These are phyloP conservation scores for Triops longicaudatus DNA, from an alignment of 1,140 invertebrate species.

Conservation along the genomic window DNA sequence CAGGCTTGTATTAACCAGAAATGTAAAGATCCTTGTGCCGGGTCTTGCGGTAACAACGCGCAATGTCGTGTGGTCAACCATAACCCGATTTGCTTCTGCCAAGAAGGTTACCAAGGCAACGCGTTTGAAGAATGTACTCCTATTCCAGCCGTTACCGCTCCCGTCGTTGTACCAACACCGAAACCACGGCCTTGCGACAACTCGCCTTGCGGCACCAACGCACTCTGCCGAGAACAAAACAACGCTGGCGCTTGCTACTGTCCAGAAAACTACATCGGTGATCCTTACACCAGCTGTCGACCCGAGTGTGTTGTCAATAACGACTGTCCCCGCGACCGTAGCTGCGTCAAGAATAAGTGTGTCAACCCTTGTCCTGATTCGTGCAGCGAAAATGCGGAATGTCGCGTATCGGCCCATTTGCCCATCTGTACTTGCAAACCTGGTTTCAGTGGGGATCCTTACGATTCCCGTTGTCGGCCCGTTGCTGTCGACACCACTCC, in stretches of 20 bases:
- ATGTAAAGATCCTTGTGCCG: conserved; percentile 75
- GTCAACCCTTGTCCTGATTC: conserved; percentile 62
- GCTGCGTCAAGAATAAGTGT: conserved; percentile 66
- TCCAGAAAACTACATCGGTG: conserved; percentile 70
- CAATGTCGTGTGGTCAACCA: conserved; percentile 70
- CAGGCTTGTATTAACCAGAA: conserved; percentile 76
- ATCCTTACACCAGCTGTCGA: conserved; percentile 57
- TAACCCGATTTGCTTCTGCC: conserved; percentile 64
- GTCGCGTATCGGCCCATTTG: conserved; percentile 58
- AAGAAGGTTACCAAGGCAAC: conserved; percentile 58
- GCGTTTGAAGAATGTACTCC: conserved; percentile 55
- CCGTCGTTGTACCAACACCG: too few species aligned
- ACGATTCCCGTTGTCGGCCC: conserved; percentile 51
- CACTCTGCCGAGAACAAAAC: conserved; percentile 70
- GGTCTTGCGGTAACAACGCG: conserved; percentile 65
- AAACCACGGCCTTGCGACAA: conserved; percentile 55
- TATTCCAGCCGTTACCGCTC: conserved; percentile 39
- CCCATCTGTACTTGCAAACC: conserved; percentile 64
- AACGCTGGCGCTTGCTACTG: conserved; percentile 69
- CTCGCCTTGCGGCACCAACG: conserved; percentile 67
- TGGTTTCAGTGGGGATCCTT: conserved; percentile 68
- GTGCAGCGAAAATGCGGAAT: conserved; percentile 77
- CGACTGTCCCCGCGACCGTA: conserved; percentile 65
- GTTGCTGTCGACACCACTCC: conserved; percentile 39
- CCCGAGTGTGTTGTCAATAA: conserved; percentile 64